phyloP scores from a whole-genome alignment of 2,888 invertebrate genomes.

The Ennomos erosarius region DNA sequence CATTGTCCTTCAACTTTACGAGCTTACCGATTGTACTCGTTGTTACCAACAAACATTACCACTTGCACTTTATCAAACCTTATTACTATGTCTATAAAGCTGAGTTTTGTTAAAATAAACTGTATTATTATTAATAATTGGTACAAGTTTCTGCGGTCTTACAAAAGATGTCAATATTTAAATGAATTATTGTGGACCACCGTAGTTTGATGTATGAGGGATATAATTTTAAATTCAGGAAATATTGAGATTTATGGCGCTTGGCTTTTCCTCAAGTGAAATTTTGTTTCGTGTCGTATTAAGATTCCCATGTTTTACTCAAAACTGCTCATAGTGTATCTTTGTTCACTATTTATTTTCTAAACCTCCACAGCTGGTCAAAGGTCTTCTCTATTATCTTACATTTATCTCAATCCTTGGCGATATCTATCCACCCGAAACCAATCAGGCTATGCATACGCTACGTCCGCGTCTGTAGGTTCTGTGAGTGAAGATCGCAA shows the following conservation, averaged over 20 bases:
- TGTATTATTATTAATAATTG: slow-evolving; percentile 4
- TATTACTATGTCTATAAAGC: slow-evolving; percentile 20
- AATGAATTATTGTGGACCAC: slow-evolving; percentile 45
- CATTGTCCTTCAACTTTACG: slow-evolving; percentile 53
- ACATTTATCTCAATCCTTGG: no score
- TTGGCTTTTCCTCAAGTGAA: slow-evolving; percentile 9
- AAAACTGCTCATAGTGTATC: no score
- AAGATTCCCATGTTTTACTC: no score
- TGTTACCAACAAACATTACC: slow-evolving; percentile 8
- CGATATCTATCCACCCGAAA: no score
- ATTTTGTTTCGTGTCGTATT: neutral
- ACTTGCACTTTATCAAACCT: neutral
- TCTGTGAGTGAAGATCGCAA: no score
- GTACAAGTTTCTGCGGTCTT: slow-evolving; percentile 36
- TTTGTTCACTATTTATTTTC: no score
- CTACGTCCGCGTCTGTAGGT: no score
- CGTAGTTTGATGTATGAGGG: slow-evolving; percentile 30
- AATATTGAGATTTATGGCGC: neutral
- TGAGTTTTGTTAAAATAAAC: slow-evolving; percentile 8
- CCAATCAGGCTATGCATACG: no score
- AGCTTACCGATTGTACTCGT: slow-evolving; percentile 35
- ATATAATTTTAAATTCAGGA: slow-evolving; percentile 20
- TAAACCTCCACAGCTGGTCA: no score
- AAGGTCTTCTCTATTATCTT: no score
- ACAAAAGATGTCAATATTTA: slow-evolving; percentile 43